Base-by-base conservation (phyloP, 1,140 invertebrate species). In the Charaxes varanes region DNA sequence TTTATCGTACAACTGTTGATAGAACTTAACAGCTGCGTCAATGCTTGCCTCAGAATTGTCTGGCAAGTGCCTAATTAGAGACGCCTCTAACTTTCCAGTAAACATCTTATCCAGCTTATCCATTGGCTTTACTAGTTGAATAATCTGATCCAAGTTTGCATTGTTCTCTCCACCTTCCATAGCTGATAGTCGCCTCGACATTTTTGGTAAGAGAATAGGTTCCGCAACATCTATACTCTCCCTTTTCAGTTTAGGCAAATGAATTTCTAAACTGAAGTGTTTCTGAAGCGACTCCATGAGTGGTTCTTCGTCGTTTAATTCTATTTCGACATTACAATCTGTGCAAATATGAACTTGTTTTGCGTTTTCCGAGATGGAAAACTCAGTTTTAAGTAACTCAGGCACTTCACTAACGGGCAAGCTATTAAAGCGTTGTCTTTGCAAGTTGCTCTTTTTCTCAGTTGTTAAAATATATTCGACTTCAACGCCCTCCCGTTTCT, bases 391-490 rank as follows among this genome's bases (percentile, higher is more conserved):
- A 0, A 83, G 45, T 27, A 83, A 40, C 11, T 83, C 79, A 2
- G 76, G 73, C 12, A 83, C 76, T 34, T 83, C 76, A 36, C 70
- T 79, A 1, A 80, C 71, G 0, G 74, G 76, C 2, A 83, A 40
- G 48, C 79, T 83, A 36, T 83, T 83, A 21, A 83, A 83, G 0
- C 79, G 37, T 28, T 83, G 79, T 4, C 79, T 49, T 27, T 83
- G 79, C 4, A 79, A 36, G 27, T 54, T 74, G 36, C 70, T 79
- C 22, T 83, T 83, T 38, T 78, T 83, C 15, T 80, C 79, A 2
- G 79, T 78, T 6, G 79, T 77, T 49, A 83, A 80, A 28, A 83
- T 83, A 42, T 79, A 80, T 37, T 83, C 76, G 0, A 83, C 79
- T 50, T 80, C 65, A 1, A 80, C 68, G 0, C 53, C 52, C 0